These are phyloP conservation scores for Spilarctia lutea DNA, from an alignment of 2,888 invertebrate species.

Conservation along the genomic window DNA sequence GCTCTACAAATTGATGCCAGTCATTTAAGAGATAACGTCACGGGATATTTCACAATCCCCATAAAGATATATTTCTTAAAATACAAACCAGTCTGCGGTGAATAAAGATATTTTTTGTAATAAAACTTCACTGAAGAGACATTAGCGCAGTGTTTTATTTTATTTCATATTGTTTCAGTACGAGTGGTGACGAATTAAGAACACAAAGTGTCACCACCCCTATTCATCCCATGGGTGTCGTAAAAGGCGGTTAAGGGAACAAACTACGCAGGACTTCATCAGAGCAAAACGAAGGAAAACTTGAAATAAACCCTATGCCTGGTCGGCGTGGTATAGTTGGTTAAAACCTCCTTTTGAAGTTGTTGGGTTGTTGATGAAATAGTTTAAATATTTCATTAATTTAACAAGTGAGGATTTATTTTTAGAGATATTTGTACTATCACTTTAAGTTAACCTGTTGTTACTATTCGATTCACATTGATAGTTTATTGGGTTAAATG, in stretches of 20 bases:
- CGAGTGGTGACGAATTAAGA: no score
- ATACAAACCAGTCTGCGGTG: slow-evolving; percentile 39
- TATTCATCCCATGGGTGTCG: no score
- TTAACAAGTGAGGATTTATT: neutral
- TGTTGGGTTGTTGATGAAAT: no score
- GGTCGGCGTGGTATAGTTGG: no score
- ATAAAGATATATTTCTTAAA: slow-evolving; percentile 66
- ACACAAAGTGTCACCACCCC: no score
- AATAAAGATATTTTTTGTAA: neutral
- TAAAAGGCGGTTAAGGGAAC: no score
- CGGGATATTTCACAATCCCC: slow-evolving; percentile 67
- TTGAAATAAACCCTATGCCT: no score
- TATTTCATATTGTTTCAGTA: neutral
- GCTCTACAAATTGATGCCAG: slow-evolving; percentile 68
- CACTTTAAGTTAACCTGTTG: neutral
- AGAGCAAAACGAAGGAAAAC: no score
- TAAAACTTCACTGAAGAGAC: neutral
- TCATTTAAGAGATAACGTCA: slow-evolving; percentile 67
- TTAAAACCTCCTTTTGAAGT: neutral
- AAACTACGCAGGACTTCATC: no score
- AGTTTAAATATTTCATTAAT: no score
- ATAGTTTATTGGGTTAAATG: neutral
- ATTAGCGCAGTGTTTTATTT: neutral
- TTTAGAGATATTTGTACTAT: neutral
- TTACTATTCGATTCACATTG: neutral